Conservation (phyloP, 2,888 invertebrate genomes). For the Pammene aurita region DNA sequence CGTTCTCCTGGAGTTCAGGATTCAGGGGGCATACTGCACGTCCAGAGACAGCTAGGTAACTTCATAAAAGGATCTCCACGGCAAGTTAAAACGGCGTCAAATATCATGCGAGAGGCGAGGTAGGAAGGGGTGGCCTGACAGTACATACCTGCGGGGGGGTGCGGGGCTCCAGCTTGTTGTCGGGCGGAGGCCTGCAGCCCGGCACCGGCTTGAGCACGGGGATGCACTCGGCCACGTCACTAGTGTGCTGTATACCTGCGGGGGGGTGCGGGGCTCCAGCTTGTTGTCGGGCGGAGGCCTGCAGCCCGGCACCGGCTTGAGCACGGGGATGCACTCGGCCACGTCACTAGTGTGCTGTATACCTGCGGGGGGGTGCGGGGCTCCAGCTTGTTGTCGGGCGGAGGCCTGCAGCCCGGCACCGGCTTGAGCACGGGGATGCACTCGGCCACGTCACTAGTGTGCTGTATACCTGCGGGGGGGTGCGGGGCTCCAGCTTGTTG, state of each 20-base stretch:
- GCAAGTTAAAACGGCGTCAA: too few species aligned
- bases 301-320: conserved; percentile 4
- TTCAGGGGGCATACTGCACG: too few species aligned
- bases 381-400: conserved; percentile 1
- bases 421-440: conserved; percentile 85
- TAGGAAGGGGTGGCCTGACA: too few species aligned
- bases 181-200: background rate
- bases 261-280: background rate
- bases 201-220: conserved; percentile 1
- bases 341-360: background rate
- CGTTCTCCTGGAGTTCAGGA: too few species aligned
- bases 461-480: background rate
- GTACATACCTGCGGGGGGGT: too few species aligned
- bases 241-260: background rate
- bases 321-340: background rate
- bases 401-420: conserved; percentile 55
- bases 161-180: background rate
- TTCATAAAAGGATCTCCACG: too few species aligned
- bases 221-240: background rate
- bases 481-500: background rate
- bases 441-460: conserved; percentile 74
- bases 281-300: background rate
- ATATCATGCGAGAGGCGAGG: too few species aligned
- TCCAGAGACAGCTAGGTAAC: too few species aligned
- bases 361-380: background rate